phyloP scores from a whole-genome alignment of 2,888 invertebrate species.

The Exephanes ischioxanthus region DNA sequence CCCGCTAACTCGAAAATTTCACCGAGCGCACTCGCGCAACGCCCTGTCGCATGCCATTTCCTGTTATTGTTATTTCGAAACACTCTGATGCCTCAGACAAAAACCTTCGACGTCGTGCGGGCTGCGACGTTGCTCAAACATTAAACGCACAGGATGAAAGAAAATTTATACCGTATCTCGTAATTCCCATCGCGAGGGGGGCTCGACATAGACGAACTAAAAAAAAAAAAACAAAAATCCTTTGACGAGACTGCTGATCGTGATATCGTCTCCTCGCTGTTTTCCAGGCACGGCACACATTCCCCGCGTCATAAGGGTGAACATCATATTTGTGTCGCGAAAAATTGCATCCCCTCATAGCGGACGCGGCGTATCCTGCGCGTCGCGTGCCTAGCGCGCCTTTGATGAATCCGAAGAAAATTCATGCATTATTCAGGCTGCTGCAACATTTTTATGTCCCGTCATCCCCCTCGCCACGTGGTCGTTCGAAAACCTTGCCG shows the following conservation, averaged over 20 bases:
- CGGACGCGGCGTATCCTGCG: not conserved
- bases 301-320: conserved; percentile 3
- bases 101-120: not conserved
- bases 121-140: not conserved
- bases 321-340: conserved; percentile 35
- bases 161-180: not conserved
- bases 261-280: not conserved
- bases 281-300: conserved; percentile 4
- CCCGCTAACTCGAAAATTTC: conserved; percentile 38
- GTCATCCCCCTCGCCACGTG: not conserved
- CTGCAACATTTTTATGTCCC: not conserved
- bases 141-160: not conserved
- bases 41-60: not conserved
- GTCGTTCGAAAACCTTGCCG: not conserved
- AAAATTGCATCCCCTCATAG: conserved; percentile 22
- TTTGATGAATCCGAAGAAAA: conserved; percentile 36
- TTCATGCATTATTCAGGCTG: conserved; percentile 17
- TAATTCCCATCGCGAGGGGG: not conserved
- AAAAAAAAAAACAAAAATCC: not conserved
- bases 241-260: conserved; percentile 26
- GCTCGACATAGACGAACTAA: not conserved
- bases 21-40: not conserved
- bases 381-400: not conserved
- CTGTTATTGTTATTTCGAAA: not conserved
- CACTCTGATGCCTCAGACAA: not conserved